phyloP scores from a whole-genome alignment of 2,797 vertebrate genomes.

The Hippopotamyrus pictus region DNA sequence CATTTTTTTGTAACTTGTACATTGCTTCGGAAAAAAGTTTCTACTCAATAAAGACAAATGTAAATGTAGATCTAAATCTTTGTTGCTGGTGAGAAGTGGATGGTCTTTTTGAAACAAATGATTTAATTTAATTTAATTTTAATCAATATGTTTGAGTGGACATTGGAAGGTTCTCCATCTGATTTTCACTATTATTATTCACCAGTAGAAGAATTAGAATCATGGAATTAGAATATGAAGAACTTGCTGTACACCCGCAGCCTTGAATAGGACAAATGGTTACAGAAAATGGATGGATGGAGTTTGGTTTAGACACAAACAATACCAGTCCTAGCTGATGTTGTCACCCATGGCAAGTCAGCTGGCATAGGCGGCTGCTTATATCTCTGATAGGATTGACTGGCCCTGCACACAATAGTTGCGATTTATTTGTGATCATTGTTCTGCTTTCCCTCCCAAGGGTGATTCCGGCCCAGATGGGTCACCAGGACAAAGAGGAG shows the following conservation, averaged over 20 bases:
- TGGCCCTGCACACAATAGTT: neutral
- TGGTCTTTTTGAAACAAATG: neutral
- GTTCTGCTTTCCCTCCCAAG: slow-evolving; percentile 4
- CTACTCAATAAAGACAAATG: neutral
- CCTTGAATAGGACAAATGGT: neutral
- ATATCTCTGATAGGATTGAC: neutral
- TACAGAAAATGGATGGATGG: neutral
- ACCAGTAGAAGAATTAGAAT: neutral
- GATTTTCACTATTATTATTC: neutral
- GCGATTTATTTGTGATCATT: neutral
- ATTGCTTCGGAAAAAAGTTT: neutral
- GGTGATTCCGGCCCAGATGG: slow-evolving; percentile 17
- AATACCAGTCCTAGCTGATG: neutral
- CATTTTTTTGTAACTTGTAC: neutral
- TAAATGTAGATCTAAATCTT: neutral
- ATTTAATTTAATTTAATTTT: neutral
- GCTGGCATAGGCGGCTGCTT: too few species aligned
- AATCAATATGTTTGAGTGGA: neutral
- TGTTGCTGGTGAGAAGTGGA: neutral
- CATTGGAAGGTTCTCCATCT: neutral
- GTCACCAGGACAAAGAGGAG: neutral
- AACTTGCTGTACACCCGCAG: neutral
- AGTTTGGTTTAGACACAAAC: neutral
- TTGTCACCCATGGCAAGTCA: neutral
- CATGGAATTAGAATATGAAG: neutral